These are phyloP conservation scores for Octopus bimaculoides DNA, from an alignment of 1,140 invertebrate species.

Conservation along the genomic window DNA sequence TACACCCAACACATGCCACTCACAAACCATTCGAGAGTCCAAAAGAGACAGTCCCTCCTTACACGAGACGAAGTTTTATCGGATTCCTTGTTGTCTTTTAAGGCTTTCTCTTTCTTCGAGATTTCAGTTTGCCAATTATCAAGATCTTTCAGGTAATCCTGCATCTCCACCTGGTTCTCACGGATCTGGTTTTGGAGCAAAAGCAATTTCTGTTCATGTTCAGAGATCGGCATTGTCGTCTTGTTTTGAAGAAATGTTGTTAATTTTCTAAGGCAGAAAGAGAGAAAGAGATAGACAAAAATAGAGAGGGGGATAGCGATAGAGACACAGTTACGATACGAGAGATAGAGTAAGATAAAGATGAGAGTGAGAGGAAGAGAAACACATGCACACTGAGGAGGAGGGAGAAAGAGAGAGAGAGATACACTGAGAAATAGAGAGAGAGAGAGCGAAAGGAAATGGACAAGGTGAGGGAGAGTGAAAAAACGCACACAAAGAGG, in stretches of 20 bases:
- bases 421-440: not conserved
- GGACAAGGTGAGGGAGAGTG: not conserved
- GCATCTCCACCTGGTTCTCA: slow-evolving; percentile 70
- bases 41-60: too few relatives aligned
- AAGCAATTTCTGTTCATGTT: slow-evolving; percentile 46
- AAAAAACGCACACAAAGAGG: not conserved
- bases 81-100: slow-evolving; percentile 45
- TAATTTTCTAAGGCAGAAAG: too few relatives aligned
- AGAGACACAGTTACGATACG: not conserved
- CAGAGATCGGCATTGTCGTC: slow-evolving; percentile 30
- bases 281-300: too few relatives aligned
- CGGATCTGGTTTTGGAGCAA: slow-evolving; percentile 48
- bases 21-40: too few relatives aligned
- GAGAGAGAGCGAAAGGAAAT: not conserved
- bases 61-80: not conserved
- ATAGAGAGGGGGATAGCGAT: too few relatives aligned
- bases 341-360: not conserved
- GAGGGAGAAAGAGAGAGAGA: not conserved
- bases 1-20: too few relatives aligned
- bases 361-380: not conserved
- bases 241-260: too few relatives aligned
- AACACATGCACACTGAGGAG: not conserved
- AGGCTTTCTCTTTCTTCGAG: slow-evolving; percentile 73
- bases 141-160: slow-evolving; percentile 73
- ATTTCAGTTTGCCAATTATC: slow-evolving; percentile 81